These are phyloP conservation scores for Rhinichthys klamathensis DNA, from an alignment of 2,113 vertebrate genomes.

Conservation along the genomic window DNA sequence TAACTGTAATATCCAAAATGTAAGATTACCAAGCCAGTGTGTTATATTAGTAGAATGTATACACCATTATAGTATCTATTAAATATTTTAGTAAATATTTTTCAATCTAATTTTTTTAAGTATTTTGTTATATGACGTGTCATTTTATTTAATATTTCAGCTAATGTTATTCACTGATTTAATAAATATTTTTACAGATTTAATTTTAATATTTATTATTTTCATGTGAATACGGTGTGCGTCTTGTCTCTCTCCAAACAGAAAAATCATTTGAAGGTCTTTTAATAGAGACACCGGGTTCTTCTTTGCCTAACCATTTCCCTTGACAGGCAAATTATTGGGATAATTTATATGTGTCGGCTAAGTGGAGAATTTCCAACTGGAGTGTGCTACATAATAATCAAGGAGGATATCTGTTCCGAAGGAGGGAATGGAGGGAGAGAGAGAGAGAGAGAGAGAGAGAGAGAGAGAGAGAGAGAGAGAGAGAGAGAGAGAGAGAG, in stretches of 20 bases:
- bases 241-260: not conserved
- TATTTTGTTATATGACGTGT: too few species aligned
- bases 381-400: conserved; percentile 69
- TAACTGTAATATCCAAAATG: not conserved
- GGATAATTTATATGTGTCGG: conserved; percentile 72
- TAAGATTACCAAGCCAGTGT: not conserved
- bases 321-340: conserved; percentile 74
- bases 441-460: not conserved
- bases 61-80: not conserved
- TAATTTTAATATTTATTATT: not conserved
- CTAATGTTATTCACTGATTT: too few species aligned
- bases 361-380: conserved; percentile 66
- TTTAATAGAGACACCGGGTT: conserved; percentile 58
- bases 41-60: not conserved
- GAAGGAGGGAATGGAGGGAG: not conserved
- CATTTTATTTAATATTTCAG: too few species aligned
- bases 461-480: not conserved
- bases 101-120: too few species aligned
- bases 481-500: conserved; percentile 2
- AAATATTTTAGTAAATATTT: not conserved
- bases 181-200: too few species aligned
- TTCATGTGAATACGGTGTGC: not conserved
- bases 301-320: conserved; percentile 64
- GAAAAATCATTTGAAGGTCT: conserved; percentile 48
- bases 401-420: conserved; percentile 59